phyloP scores from a whole-genome alignment of 2,113 vertebrate species.

The Laticauda colubrina region DNA sequence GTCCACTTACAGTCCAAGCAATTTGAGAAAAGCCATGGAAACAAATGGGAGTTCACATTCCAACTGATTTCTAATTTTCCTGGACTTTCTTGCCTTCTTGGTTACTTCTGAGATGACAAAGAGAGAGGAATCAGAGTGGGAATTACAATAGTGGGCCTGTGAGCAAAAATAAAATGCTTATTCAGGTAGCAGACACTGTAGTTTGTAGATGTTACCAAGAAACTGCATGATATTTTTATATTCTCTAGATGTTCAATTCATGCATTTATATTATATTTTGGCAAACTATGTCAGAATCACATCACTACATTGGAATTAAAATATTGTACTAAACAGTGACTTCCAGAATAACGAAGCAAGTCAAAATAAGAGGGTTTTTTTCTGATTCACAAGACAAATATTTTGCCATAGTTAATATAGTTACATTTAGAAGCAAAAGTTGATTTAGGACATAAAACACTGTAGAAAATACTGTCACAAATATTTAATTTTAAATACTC shows the following conservation, averaged over 20 bases:
- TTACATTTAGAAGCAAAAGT: neutral
- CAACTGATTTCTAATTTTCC: neutral
- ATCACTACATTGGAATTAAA: neutral
- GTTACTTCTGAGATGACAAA: neutral
- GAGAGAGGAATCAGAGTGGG: neutral
- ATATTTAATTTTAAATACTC: neutral
- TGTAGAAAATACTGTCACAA: neutral
- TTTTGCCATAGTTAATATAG: neutral
- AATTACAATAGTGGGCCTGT: neutral
- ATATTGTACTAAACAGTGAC: neutral
- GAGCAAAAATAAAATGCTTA: neutral
- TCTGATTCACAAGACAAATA: neutral
- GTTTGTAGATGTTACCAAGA: neutral
- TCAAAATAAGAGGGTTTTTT: neutral
- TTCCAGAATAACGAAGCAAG: neutral
- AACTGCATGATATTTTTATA: neutral
- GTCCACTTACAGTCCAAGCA: neutral
- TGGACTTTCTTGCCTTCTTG: neutral
- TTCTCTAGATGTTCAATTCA: neutral
- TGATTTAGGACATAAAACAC: neutral
- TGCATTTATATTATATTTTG: neutral
- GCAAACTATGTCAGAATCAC: neutral
- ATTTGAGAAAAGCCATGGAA: neutral
- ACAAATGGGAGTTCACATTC: neutral
- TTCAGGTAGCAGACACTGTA: neutral